Evolutionary conservation across 2,888 invertebrate species (phyloP), one percentile per base, ranked within the genome.

Genomic region (Bellardia bayeri): DNA sequence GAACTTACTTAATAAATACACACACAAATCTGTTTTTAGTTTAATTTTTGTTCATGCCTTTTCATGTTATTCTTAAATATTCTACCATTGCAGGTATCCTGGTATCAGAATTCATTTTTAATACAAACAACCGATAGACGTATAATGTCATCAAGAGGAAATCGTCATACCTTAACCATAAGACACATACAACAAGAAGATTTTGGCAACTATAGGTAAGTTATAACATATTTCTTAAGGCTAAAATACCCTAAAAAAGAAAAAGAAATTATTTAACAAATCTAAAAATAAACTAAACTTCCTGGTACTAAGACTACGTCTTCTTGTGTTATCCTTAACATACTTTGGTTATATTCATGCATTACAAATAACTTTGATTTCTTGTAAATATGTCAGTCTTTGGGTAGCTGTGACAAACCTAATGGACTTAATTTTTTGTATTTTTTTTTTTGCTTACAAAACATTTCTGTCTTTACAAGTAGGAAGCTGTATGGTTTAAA

Each of bases 81-180:
- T 54, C 81, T 71, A 64, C 51, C 71, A 11, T 88, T 91, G 69
- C 94, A 96, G 96, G 95, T 96, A 69, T 94, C 95, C 14, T 96
- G 96, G 96, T 96, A 95, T 92, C 96, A 96, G 91, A 96, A 96
- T 91, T 96, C 96, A 85, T 96, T 96, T 90, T 95, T 95, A 0
- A 93, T 96, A 90, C 95, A 95, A 89, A 95, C 95, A 16, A 95
- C 96, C n/a, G 96, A 96, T 89, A 94, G 96, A 9, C 95, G 96
- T 82, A 94, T 95, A 16, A 96, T 96, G 95, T 95, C 96, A n/a
- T 95, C 95, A 6, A 93, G 96, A 49, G 96, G 95, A 64, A 96
- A 95, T 94, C 96, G 96, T 90, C 96, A 96, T 93, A 96, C 96
- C 5, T 94, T 96, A 45, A 94, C 94, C 86, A 95, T 96, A 74